Evolutionary conservation across 53 echinoderm and acorn worm species (phyloP).

Genomic region (Pentamera pediparva): DNA sequence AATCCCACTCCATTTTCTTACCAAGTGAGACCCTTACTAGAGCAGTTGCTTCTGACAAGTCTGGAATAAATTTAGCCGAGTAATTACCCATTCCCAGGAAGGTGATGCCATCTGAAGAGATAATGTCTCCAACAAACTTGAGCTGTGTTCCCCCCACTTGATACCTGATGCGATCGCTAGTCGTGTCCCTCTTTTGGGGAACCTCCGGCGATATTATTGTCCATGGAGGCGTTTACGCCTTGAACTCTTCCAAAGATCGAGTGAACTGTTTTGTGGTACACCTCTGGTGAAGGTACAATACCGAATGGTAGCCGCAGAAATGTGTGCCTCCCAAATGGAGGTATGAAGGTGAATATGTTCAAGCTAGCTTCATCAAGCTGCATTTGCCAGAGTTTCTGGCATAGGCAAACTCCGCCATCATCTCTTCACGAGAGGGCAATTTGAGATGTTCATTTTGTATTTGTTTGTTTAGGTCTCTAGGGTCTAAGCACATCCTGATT

Average conservation of each 20-base stretch:
- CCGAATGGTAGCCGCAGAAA: slow-evolving; percentile 24
- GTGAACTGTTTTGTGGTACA: not conserved
- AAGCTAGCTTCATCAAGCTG: slow-evolving; percentile 37
- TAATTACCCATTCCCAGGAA: slow-evolving; percentile 52
- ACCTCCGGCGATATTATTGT: slow-evolving; percentile 40
- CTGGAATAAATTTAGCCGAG: too few species aligned
- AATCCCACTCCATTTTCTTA: slow-evolving; percentile 33
- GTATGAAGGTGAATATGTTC: slow-evolving; percentile 37
- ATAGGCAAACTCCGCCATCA: slow-evolving; percentile 38
- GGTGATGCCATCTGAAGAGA: slow-evolving; percentile 20
- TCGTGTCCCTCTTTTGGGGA: not conserved
- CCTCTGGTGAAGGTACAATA: slow-evolving; percentile 42
- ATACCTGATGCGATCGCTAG: not conserved
- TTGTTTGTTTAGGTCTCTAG: slow-evolving; percentile 36
- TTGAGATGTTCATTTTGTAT: slow-evolving; percentile 41
- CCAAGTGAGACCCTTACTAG: slow-evolving; percentile 28
- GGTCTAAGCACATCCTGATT: slow-evolving; percentile 49
- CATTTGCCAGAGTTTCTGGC: slow-evolving; percentile 46
- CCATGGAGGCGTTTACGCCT: slow-evolving; percentile 58
- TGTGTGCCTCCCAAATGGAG: slow-evolving; percentile 28
- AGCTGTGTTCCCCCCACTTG: not conserved
- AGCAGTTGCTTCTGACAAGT: slow-evolving; percentile 24
- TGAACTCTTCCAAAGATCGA: not conserved
- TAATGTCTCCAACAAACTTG: not conserved
- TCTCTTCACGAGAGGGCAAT: slow-evolving; percentile 36